Percentiles rank a stretch among this genome's conserved stretches.
phyloP scores from a whole-genome alignment of 2,113 vertebrate species.

The Cinclus mexicanus region DNA sequence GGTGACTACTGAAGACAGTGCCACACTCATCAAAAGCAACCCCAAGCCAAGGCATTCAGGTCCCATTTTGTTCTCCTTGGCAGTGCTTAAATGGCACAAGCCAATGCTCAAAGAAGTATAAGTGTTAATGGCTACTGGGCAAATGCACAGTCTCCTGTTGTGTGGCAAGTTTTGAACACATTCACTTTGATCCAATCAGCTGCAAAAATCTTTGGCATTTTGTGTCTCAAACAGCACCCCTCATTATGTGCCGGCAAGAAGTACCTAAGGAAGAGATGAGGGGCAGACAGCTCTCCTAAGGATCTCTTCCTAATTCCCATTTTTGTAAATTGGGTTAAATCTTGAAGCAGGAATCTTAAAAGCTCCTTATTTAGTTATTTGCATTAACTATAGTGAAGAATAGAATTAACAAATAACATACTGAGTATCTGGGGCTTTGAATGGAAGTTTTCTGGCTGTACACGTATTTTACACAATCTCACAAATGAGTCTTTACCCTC shows the following conservation, averaged over 20 bases:
- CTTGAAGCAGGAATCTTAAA: background rate
- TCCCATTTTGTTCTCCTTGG: background rate
- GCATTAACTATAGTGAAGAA: background rate
- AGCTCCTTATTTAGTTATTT: background rate
- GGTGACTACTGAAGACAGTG: background rate
- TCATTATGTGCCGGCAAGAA: background rate
- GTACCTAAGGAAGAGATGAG: background rate
- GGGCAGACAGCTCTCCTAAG: background rate
- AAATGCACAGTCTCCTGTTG: background rate
- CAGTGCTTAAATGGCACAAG: background rate
- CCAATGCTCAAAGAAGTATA: background rate
- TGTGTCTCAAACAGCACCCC: background rate
- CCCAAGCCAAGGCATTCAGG: background rate
- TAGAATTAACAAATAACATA: background rate
- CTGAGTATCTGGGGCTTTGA: background rate
- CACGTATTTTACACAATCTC: background rate
- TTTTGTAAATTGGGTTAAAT: background rate
- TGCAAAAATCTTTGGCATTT: background rate
- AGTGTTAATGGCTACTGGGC: background rate
- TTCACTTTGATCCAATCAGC: background rate
- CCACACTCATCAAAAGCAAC: background rate
- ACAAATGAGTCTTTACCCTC: background rate
- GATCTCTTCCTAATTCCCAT: background rate
- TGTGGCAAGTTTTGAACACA: accelerated
- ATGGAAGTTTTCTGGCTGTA: background rate